These are phyloP conservation scores for Orcinus orca DNA, from an alignment of 2,113 vertebrate species.

Conservation along the genomic window DNA sequence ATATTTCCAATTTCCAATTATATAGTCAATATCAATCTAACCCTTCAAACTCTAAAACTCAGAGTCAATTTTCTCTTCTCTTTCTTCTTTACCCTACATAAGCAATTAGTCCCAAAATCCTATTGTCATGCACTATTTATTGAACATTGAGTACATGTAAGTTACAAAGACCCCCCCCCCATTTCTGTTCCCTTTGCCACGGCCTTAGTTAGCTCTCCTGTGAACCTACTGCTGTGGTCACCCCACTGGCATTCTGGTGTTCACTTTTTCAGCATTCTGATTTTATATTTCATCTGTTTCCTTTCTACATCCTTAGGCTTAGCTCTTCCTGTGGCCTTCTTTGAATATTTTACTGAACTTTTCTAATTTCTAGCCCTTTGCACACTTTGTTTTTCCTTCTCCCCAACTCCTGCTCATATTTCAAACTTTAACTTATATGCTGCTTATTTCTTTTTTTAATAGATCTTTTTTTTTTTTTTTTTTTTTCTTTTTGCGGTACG, in stretches of 20 bases:
- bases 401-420: background rate
- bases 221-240: background rate
- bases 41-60: background rate
- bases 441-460: background rate
- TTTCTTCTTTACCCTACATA: background rate
- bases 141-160: background rate
- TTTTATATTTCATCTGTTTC: background rate
- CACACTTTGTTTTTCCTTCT: background rate
- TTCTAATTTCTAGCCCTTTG: background rate
- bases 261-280: background rate
- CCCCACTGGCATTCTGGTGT: background rate
- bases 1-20: slow-evolving; percentile 14
- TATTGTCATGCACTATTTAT: background rate
- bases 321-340: background rate
- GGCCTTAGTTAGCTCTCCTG: background rate
- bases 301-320: background rate
- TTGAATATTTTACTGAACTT: background rate
- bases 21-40: background rate
- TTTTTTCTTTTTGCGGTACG: too few species aligned
- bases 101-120: background rate
- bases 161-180: background rate
- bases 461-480: too few species aligned
- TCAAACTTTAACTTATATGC: background rate
- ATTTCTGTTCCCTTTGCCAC: background rate
- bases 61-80: background rate